Evolutionary conservation across 2,797 vertebrate species (phyloP), one percentile per base, ranked within the genome.

Genomic region (Glyptemys insculpta): DNA sequence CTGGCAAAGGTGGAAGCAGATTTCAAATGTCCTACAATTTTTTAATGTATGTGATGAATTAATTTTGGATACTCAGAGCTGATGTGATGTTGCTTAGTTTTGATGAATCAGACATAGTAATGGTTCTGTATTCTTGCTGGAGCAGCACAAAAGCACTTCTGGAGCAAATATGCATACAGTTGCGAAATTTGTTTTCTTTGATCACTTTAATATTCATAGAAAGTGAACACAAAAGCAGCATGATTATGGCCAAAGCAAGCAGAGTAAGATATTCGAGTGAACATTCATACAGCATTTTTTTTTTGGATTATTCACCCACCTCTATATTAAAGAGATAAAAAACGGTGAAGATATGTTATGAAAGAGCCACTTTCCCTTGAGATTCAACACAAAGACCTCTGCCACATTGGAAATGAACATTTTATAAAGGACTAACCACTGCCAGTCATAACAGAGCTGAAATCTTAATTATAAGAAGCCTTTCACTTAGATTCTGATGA

Each of bases 261-360:
- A 54, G 47, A 90, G 18, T 76, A 68, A 86, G 62, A 7, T 12
- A 76, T 83, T 84, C 18, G 90, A 89, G 92, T 47, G 21, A 84
- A 34, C 15, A 89, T 86, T 86, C 79, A 86, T 0, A 6, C 25
- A 90, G 37, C 12, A 82, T 68, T 88, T 54, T 83, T 68, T n/a
- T 29, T 65, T 34, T 59, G 5, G 74, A 85, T 89, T 82, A 81
- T 21, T 27, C 14, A 49, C 11, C 78, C 79, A 89, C 90, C 50
- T 87, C 49, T n/a, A 10, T 41, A 41, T 2, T 89, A 29, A 94
- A 92, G 31, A 96, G 94, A 78, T 21, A 85, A 87, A 88, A 90
- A 31, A 53, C 79, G 54, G 47, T 86, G 56, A 89, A 94, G 9
- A 86, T 78, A 86, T 76, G 14, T 68, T 83, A 72, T 88, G 82